phyloP scores from a whole-genome alignment of 2,888 invertebrate genomes.

The Seira sanloemensis region DNA sequence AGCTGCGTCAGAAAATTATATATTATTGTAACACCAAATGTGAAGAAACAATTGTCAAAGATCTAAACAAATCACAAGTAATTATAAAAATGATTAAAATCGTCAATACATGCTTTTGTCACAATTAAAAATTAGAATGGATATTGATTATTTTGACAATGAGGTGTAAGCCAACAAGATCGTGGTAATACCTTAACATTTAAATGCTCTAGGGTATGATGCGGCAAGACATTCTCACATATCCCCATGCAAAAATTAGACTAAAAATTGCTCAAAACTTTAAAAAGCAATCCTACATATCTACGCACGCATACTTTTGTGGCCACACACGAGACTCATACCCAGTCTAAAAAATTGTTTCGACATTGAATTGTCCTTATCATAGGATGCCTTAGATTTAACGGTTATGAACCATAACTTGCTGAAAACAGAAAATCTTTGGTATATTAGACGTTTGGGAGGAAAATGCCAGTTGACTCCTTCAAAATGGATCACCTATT shows the following conservation, averaged over 20 bases:
- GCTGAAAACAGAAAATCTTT: conserved; percentile 49
- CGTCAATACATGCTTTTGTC: too few species aligned
- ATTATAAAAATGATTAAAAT: neutral
- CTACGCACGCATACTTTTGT: neutral
- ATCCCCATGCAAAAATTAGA: too few species aligned
- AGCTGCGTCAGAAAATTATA: neutral
- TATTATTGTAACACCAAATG: neutral
- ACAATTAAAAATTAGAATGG: neutral
- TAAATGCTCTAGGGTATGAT: too few species aligned
- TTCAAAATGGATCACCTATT: conserved; percentile 9
- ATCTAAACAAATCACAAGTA: neutral
- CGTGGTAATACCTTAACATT: too few species aligned
- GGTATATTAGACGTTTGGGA: conserved; percentile 56
- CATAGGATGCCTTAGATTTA: conserved; percentile 34
- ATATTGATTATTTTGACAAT: too few species aligned
- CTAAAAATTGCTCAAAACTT: too few species aligned
- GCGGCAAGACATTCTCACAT: too few species aligned
- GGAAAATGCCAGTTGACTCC: conserved; percentile 8
- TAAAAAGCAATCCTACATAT: too few species aligned
- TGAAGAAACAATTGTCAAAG: neutral
- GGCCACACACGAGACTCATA: conserved; percentile 43
- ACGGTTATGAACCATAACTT: conserved; percentile 34
- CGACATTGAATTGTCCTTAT: conserved; percentile 28
- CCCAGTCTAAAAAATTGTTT: conserved; percentile 43
- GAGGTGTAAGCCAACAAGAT: too few species aligned